Conservation (phyloP, 2,888 invertebrate species). For the Stenotaenia linearis region DNA sequence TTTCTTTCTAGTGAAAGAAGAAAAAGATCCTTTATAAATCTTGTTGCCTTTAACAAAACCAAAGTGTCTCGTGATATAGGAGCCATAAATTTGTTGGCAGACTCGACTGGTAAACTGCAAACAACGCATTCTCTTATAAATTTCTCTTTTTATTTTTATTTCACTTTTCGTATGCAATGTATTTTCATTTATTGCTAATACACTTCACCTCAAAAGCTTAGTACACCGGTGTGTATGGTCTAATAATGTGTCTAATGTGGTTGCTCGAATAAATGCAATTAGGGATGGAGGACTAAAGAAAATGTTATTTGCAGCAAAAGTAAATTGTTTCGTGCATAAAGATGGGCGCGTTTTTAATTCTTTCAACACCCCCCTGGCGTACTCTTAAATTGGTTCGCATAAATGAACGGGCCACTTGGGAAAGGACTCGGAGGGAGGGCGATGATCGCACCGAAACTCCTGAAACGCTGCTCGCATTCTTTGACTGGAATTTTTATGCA, state of each 20-base stretch:
- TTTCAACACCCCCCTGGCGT: constrained; percentile 24
- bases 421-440: background rate
- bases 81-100: constrained; percentile 17
- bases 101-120: background rate
- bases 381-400: constrained; percentile 24
- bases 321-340: constrained; percentile 21
- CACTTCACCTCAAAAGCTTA: background rate
- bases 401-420: constrained; percentile 21
- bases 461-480: background rate
- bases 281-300: constrained; percentile 12
- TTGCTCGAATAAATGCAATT: constrained; percentile 12
- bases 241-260: constrained; percentile 13
- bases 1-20: constrained; percentile 16
- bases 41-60: constrained; percentile 26
- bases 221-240: background rate
- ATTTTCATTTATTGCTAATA: background rate
- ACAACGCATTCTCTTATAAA: background rate
- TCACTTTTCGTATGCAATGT: background rate
- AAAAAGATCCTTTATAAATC: constrained; percentile 26
- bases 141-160: background rate
- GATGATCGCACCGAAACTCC: background rate
- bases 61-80: constrained; percentile 12
- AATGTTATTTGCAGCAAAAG: constrained; percentile 12
- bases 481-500: constrained; percentile 13
- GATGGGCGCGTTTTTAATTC: constrained; percentile 24